Conservation (phyloP, 2,888 invertebrate genomes). For the Eretmocerus hayati region DNA sequence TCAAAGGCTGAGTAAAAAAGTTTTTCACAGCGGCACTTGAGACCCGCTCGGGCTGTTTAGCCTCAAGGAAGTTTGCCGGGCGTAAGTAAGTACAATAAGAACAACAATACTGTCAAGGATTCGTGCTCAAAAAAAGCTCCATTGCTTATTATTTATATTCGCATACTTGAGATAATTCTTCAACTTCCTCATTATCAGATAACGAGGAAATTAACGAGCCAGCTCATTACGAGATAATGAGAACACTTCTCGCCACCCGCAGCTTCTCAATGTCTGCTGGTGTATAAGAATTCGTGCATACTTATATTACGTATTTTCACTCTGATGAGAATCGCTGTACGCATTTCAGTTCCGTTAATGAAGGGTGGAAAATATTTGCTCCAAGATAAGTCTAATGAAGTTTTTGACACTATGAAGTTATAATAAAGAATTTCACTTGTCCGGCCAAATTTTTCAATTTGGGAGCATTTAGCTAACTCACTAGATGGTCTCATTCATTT, state of each 20-base stretch:
- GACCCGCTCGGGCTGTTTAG: not conserved
- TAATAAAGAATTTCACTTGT: no score
- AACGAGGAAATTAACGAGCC: conserved; percentile 22
- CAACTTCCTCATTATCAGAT: conserved; percentile 18
- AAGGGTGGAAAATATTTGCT: conserved; percentile 5
- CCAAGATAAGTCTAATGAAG: no score
- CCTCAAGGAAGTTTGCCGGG: no score
- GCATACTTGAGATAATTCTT: conserved; percentile 7
- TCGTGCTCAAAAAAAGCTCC: not conserved
- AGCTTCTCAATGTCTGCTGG: conserved; percentile 9
- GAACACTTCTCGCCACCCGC: conserved; percentile 5
- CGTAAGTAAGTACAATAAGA: no score
- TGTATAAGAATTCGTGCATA: no score
- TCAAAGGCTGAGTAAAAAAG: not conserved
- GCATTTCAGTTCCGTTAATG: conserved; percentile 5
- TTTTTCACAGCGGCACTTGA: not conserved
- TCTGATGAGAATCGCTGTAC: conserved; percentile 12
- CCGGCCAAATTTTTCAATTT: no score
- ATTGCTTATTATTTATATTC: conserved; percentile 12
- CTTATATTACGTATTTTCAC: conserved; percentile 15
- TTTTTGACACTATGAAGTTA: no score
- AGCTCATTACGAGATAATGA: conserved; percentile 23
- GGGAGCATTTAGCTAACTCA: no score
- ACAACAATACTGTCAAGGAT: not conserved
- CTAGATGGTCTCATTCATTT: no score